Percentiles rank a stretch among this genome's conserved stretches.
These are phyloP conservation scores for Amiota communis DNA, from an alignment of 2,888 invertebrate genomes.

Conservation along the genomic window DNA sequence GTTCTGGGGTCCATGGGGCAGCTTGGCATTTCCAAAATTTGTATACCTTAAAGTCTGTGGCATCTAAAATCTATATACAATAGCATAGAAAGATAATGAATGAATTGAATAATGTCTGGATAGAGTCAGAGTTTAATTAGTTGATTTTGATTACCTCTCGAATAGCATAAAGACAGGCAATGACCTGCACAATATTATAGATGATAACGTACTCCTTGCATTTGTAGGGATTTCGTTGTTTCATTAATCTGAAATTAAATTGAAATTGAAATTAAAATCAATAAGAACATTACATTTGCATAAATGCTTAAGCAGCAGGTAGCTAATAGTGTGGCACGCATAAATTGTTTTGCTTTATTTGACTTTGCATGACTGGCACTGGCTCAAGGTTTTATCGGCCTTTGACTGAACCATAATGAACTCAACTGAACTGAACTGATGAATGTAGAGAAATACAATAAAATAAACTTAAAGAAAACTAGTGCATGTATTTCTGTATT, in stretches of 20 bases:
- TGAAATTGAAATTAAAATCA: constrained; percentile 2
- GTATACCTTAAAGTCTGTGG: constrained; percentile 48
- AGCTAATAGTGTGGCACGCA: not conserved
- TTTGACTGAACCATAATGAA: not conserved
- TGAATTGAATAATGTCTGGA: not conserved
- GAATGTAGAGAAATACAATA: too few relatives aligned
- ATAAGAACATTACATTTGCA: not conserved
- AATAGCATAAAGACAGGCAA: constrained; percentile 61
- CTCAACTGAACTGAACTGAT: not conserved
- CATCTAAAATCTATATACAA: constrained; percentile 50
- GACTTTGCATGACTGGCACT: too few relatives aligned
- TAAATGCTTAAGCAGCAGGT: not conserved
- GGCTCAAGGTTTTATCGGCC: not conserved
- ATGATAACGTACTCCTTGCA: constrained; percentile 79
- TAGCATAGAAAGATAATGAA: not conserved
- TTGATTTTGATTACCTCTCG: constrained; percentile 49
- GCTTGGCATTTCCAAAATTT: constrained; percentile 58
- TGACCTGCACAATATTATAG: constrained; percentile 88
- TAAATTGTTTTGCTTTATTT: too few relatives aligned
- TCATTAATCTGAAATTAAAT: constrained; percentile 77
- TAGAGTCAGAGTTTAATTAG: not conserved
- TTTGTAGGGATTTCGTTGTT: constrained; percentile 78
- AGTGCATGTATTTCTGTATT: not conserved
- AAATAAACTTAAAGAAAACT: not conserved
- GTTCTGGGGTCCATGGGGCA: constrained; percentile 40